phyloP scores from a whole-genome alignment of 2,797 vertebrate species.

The Typhlichthys eigenmanni region DNA sequence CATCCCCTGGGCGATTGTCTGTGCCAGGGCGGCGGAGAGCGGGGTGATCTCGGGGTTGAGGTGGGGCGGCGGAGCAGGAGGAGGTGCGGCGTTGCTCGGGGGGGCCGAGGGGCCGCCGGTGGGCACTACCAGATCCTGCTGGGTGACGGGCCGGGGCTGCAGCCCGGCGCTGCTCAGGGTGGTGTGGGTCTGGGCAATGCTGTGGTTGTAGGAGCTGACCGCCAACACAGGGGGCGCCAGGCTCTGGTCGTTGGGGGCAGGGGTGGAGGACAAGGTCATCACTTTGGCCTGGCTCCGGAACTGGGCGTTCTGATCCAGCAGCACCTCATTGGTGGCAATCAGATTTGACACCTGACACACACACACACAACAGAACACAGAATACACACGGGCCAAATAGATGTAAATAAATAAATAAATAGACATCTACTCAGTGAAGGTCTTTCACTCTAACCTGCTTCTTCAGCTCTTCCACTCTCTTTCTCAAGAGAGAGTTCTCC shows the following conservation, averaged over 20 bases:
- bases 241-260: constrained; percentile 87
- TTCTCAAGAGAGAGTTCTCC: constrained; percentile 90
- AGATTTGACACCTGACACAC: constrained; percentile 87
- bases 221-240: constrained; percentile 87
- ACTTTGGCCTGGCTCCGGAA: constrained; percentile 96
- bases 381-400: constrained; percentile 8
- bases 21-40: constrained; percentile 90
- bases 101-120: constrained; percentile 82
- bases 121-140: constrained; percentile 90
- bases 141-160: constrained; percentile 88
- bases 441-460: constrained; percentile 83
- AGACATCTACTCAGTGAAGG: background rate
- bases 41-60: constrained; percentile 94
- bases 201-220: constrained; percentile 94
- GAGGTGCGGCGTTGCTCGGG: constrained; percentile 84
- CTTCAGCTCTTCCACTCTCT: constrained; percentile 93
- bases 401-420: background rate
- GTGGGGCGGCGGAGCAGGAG: constrained; percentile 81
- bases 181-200: constrained; percentile 97
- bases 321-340: constrained; percentile 94
- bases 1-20: constrained; percentile 96
- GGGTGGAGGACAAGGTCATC: constrained; percentile 90
- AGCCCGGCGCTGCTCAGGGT: constrained; percentile 95
- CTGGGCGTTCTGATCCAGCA: constrained; percentile 98
- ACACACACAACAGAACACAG: constrained; percentile 1